Evolutionary conservation across 2,113 vertebrate genomes (phyloP).

Genomic region (Recurvirostra avosetta): DNA sequence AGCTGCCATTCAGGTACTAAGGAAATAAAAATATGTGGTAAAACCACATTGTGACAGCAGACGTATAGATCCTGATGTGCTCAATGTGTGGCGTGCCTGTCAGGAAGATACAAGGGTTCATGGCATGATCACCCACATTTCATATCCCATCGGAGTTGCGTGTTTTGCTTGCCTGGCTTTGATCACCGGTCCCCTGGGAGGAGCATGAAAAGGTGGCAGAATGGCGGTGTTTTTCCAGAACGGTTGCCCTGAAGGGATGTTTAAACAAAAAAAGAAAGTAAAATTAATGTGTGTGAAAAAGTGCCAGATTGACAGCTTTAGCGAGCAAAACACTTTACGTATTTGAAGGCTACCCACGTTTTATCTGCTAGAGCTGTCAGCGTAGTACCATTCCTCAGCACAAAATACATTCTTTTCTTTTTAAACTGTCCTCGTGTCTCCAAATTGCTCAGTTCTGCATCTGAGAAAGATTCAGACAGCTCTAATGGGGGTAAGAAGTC

Average conservation of each 20-base stretch:
- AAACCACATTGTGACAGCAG: slow-evolving; percentile 1
- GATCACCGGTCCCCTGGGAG: neutral
- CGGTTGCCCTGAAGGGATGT: slow-evolving; percentile 18
- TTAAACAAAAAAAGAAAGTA: neutral
- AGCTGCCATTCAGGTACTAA: slow-evolving; percentile 34
- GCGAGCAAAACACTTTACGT: neutral
- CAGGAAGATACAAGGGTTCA: neutral
- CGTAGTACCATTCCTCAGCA: neutral
- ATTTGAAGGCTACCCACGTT: neutral
- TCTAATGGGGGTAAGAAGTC: neutral
- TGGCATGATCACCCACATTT: neutral
- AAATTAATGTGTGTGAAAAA: slow-evolving; percentile 2
- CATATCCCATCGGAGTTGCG: neutral
- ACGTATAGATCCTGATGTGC: neutral
- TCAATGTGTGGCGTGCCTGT: neutral
- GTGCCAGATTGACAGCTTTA: neutral
- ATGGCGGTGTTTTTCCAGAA: neutral
- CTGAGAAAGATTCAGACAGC: neutral
- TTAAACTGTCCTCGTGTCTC: neutral
- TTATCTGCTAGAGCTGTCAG: slow-evolving; percentile 13
- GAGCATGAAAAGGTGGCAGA: neutral
- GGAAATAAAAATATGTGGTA: neutral
- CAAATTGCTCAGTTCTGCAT: neutral
- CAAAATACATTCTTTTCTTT: neutral
- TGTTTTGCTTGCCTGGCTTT: slow-evolving; percentile 15